phyloP scores from a whole-genome alignment of 2,888 invertebrate genomes.

The Slavum lentiscoides region DNA sequence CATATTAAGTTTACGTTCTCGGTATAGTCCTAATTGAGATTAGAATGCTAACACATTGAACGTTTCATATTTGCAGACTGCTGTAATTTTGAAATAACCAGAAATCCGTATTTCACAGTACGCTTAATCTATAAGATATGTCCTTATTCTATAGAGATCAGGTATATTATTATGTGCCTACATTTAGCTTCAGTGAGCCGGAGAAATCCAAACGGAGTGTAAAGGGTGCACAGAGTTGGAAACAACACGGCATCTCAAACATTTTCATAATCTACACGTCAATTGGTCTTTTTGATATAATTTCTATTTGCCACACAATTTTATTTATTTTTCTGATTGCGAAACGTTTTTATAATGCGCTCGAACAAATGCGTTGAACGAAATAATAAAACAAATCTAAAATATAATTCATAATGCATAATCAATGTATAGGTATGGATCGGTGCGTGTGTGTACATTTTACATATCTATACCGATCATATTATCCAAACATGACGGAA shows the following conservation, averaged over 20 bases:
- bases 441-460: too few species aligned
- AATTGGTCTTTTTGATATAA: background rate
- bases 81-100: background rate
- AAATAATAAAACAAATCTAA: background rate
- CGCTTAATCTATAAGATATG: background rate
- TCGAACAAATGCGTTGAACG: background rate
- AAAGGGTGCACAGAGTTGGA: background rate
- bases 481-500: background rate
- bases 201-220: constrained; percentile 1
- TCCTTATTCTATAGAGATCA: background rate
- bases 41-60: background rate
- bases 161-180: background rate
- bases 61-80: background rate
- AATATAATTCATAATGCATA: background rate
- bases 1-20: background rate
- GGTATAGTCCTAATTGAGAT: background rate
- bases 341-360: background rate
- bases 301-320: background rate
- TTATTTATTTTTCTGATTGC: background rate
- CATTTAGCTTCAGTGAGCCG: background rate
- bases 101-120: constrained; percentile 21
- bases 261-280: background rate
- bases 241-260: background rate
- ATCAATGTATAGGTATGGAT: too few species aligned
- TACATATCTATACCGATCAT: background rate